Evolutionary conservation across 2,888 invertebrate species (phyloP), one percentile per base, ranked within the genome.

Genomic region (Parapristionchus giblindavisi): DNA sequence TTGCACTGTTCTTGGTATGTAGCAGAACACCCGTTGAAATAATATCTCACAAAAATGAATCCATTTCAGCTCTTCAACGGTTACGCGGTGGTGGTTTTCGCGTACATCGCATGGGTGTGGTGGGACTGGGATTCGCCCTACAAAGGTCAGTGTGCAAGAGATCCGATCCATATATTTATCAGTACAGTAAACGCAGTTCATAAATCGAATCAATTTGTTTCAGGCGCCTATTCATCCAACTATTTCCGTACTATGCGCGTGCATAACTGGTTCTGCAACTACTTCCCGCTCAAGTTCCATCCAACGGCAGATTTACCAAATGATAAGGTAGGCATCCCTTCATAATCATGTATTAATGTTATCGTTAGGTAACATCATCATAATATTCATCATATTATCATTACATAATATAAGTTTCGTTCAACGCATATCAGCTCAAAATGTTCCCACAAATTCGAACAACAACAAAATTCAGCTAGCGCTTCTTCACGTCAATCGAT

Each of bases 221-320:
- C 70, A 71, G 70, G 85, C 3, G 82, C 78, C 54, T 83, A 84
- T 70, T 52, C 77, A 14, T 78, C 75, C 32, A 70, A 79, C 56
- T 85, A 84, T 80, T 78, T 79, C 24, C 80, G 80, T 56, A 68
- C 77, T 54, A 78, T 78, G 63, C 60, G 78, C 2, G 90, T 93
- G 89, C 94, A 94, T 93, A 85, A 85, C 52, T 92, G 93, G 87
- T 93, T 92, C 88, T 90, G 92, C 34, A 92, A 93, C 80, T 97
- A 94, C 88, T 97, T 96, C 86, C 96, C 97, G 0, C 90, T 94
- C 36, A 92, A 92, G 77, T 89, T 96, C 56, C 92, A 94, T 1
- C 94, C 94, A 88, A 94, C 94, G 0, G 92, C 91, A 0, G 93
- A 96, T 2, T 88, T 97, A 74, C 92, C 93, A 84, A 92, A 94